A percentile compares a stretch with the other conserved stretches of the same genome.
Conservation (phyloP, 2,888 invertebrate species). For the Anodontia alba region DNA sequence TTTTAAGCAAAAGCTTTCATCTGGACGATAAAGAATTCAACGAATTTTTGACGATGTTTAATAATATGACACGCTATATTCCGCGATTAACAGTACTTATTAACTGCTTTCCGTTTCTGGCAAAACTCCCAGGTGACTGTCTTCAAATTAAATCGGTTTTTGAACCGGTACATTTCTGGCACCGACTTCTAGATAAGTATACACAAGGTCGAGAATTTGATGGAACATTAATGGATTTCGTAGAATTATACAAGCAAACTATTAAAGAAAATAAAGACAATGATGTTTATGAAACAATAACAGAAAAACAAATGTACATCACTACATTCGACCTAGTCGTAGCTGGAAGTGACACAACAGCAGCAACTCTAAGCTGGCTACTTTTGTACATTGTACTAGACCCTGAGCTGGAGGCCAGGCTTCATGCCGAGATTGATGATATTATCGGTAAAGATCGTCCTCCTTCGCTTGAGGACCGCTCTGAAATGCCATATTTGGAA, state of each 20-base stretch:
- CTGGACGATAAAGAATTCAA: constrained; percentile 44
- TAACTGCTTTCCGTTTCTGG: constrained; percentile 43
- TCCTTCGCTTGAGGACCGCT: constrained; percentile 58
- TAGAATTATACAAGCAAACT: background rate
- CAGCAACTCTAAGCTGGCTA: constrained; percentile 94
- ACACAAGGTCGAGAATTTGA: background rate
- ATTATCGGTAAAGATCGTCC: constrained; percentile 81
- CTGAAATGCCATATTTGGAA: constrained; percentile 68
- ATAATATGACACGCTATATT: constrained; percentile 12
- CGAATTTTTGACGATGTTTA: constrained; percentile 29
- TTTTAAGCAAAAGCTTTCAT: constrained; percentile 42
- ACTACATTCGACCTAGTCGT: constrained; percentile 67
- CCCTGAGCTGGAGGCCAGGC: constrained; percentile 86
- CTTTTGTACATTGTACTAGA: constrained; percentile 92
- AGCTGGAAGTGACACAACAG: constrained; percentile 88
- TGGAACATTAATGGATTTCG: background rate
- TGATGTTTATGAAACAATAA: background rate
- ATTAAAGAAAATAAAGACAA: background rate
- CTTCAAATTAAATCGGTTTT: constrained; percentile 15
- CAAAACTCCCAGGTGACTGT: constrained; percentile 38
- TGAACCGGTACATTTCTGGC: background rate
- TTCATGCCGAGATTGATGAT: constrained; percentile 63
- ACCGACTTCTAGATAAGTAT: background rate
- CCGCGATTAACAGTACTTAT: background rate
- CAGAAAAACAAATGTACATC: constrained; percentile 52